Evolutionary conservation across 2,888 invertebrate species (phyloP).

Genomic region (Willowsia nigromaculata): DNA sequence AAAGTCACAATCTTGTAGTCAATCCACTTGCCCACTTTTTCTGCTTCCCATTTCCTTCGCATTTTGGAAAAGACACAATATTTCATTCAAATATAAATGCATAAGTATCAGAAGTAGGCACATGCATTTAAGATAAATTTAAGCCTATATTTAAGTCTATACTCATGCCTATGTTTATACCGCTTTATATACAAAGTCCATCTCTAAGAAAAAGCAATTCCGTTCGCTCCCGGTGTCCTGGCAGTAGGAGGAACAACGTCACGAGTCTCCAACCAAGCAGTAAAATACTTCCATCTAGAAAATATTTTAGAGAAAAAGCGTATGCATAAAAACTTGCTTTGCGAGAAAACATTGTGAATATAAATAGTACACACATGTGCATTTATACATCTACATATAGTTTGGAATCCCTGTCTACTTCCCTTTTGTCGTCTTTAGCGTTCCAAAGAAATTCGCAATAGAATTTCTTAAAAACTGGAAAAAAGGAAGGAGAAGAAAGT

Average conservation of each 20-base stretch:
- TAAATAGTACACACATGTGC: background rate
- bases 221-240: constrained; percentile 23
- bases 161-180: background rate
- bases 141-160: background rate
- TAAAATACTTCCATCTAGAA: constrained; percentile 21
- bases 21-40: constrained; percentile 3
- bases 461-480: background rate
- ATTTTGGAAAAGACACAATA: background rate
- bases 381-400: background rate
- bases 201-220: constrained; percentile 12
- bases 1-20: background rate
- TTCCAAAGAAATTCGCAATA: background rate
- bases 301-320: background rate
- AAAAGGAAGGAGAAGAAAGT: background rate
- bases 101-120: background rate
- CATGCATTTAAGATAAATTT: too few species aligned
- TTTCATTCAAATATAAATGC: background rate
- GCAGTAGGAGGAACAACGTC: constrained; percentile 23
- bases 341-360: background rate
- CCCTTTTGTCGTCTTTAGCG: background rate
- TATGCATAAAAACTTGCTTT: constrained; percentile 3
- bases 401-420: constrained; percentile 2
- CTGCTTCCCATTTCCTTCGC: background rate
- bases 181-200: background rate
- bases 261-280: constrained; percentile 36